A percentile compares a stretch with the other conserved stretches of the same genome.
These are phyloP conservation scores for Cinara cedri DNA, from an alignment of 2,888 invertebrate genomes.

Conservation along the genomic window DNA sequence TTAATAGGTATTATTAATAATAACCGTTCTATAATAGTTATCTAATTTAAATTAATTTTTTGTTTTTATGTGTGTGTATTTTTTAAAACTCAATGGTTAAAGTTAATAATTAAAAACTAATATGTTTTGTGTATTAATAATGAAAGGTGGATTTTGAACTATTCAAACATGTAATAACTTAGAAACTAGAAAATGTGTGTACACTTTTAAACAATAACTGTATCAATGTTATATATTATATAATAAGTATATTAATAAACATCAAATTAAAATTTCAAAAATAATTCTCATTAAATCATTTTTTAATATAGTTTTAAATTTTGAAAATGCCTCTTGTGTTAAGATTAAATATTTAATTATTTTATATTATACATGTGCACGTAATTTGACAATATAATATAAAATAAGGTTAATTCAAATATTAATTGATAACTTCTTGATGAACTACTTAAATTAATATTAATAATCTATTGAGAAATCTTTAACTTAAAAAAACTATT, in stretches of 20 bases:
- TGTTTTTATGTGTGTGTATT: too few relatives aligned
- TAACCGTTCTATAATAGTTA: background rate
- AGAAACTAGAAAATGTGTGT: background rate
- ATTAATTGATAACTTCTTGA: too few relatives aligned
- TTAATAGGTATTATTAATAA: too few relatives aligned
- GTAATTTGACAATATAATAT: too few relatives aligned
- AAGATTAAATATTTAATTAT: too few relatives aligned
- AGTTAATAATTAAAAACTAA: background rate
- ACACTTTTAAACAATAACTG: background rate
- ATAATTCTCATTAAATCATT: background rate
- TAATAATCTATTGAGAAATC: too few relatives aligned
- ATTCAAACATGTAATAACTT: too few relatives aligned
- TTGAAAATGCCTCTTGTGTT: background rate
- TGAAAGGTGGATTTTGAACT: background rate
- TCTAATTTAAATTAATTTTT: background rate
- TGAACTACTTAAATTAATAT: too few relatives aligned
- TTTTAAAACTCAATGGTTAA: too few relatives aligned
- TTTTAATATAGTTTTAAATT: background rate
- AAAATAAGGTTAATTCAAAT: too few relatives aligned
- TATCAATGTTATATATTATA: background rate
- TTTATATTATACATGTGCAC: too few relatives aligned
- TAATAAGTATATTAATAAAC: background rate
- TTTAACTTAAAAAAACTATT: too few relatives aligned
- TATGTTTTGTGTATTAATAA: conserved; percentile 7
- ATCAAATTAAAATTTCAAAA: background rate